Conservation (phyloP, 2,888 invertebrate species). For the Sarcophaga carnaria region DNA sequence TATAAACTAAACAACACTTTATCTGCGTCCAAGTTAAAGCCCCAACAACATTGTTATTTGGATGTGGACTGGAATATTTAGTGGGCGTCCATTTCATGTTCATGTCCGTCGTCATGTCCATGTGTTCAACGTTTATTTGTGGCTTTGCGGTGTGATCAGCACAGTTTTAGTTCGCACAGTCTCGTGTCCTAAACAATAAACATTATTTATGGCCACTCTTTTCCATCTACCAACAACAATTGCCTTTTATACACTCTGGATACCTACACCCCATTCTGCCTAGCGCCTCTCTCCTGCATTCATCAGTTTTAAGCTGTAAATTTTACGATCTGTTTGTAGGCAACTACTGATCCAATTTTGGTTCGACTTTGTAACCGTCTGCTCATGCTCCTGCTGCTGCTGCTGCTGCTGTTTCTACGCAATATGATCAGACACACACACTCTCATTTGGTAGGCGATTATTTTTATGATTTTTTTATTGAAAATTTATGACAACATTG, state of each 20-base stretch:
- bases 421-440: constrained; percentile 37
- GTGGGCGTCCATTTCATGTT: constrained; percentile 63
- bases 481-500: constrained; percentile 62
- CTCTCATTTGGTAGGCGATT: constrained; percentile 35
- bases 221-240: constrained; percentile 14
- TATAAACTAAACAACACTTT: neutral
- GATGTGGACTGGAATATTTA: constrained; percentile 3
- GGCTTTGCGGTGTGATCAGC: constrained; percentile 27
- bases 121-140: constrained; percentile 36
- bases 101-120: constrained; percentile 51
- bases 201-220: constrained; percentile 60
- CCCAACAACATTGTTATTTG: constrained; percentile 25
- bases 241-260: constrained; percentile 2
- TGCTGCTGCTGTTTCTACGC: constrained; percentile 58
- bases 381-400: neutral
- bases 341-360: constrained; percentile 54
- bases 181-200: constrained; percentile 65
- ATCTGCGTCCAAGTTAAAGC: constrained; percentile 20
- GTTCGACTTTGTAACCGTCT: constrained; percentile 15
- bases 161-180: constrained; percentile 47
- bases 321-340: constrained; percentile 68
- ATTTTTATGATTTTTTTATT: constrained; percentile 59
- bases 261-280: neutral
- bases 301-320: constrained; percentile 53
- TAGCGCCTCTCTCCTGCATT: constrained; percentile 7